Conservation (phyloP, 2,113 vertebrate species). For the Oreochromis niloticus region DNA sequence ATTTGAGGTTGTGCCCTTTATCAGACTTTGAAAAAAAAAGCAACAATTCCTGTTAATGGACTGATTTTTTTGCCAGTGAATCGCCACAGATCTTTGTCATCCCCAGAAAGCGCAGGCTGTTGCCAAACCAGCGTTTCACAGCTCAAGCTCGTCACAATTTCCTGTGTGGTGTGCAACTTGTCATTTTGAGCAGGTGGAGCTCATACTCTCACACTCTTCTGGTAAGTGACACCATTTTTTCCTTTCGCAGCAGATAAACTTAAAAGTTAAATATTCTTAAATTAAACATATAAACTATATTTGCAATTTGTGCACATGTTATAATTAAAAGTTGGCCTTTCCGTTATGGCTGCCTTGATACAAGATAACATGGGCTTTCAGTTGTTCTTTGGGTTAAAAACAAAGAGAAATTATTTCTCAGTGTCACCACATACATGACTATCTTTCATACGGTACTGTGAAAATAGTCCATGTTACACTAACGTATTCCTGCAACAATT, state of each 20-base stretch:
- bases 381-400: neutral
- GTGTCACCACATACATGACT: neutral
- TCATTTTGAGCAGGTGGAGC: constrained; percentile 36
- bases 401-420: neutral
- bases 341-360: neutral
- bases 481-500: neutral
- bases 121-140: constrained; percentile 27
- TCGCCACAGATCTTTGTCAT: constrained; percentile 43
- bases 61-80: neutral
- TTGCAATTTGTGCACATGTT: neutral
- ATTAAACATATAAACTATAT: neutral
- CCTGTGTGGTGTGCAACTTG: constrained; percentile 64
- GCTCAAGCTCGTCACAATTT: constrained; percentile 58
- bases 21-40: neutral
- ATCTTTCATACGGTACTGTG: neutral
- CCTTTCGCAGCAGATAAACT: neutral
- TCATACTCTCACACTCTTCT: constrained; percentile 38
- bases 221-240: constrained; percentile 51
- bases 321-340: neutral
- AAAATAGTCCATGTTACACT: neutral
- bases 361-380: neutral
- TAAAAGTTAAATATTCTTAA: neutral
- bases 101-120: constrained; percentile 37
- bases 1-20: neutral
- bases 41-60: neutral